Evolutionary conservation across 1,140 invertebrate genomes (phyloP).

Genomic region (Drosophila miranda): DNA sequence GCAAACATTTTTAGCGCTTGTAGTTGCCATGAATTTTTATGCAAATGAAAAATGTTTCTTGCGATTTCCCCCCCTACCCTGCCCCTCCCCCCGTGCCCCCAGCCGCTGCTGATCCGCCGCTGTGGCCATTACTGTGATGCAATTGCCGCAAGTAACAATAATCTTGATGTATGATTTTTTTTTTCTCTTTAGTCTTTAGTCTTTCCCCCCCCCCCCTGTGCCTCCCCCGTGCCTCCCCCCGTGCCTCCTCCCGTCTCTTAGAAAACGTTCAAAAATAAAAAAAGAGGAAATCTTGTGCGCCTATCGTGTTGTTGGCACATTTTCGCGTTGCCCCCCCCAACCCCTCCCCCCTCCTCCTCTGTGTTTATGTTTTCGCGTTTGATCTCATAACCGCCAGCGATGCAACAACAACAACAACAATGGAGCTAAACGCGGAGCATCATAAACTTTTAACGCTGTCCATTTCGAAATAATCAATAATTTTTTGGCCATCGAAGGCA

Average conservation of each 20-base stretch:
- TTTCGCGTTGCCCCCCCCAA: slow-evolving; percentile 49
- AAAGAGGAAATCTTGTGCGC: slow-evolving; percentile 72
- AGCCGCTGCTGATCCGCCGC: slow-evolving; percentile 14
- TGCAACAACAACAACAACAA: slow-evolving; percentile 47
- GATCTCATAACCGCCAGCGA: slow-evolving; percentile 79
- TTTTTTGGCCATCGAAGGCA: slow-evolving; percentile 78
- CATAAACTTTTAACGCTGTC: slow-evolving; percentile 78
- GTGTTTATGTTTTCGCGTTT: slow-evolving; percentile 53
- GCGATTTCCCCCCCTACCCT: slow-evolving; percentile 65
- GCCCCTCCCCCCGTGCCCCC: slow-evolving; percentile 17
- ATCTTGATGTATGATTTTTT: slow-evolving; percentile 78
- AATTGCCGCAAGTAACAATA: slow-evolving; percentile 80
- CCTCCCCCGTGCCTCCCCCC: too few relatives aligned
- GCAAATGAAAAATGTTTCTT: slow-evolving; percentile 81
- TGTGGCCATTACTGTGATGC: slow-evolving; percentile 75
- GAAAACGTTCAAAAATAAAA: slow-evolving; percentile 63
- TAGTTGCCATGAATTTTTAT: slow-evolving; percentile 79
- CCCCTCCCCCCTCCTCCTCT: too few relatives aligned
- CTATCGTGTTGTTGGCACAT: slow-evolving; percentile 80
- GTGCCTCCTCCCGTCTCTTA: slow-evolving; percentile 36
- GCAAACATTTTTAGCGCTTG: slow-evolving; percentile 79
- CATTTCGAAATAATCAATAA: slow-evolving; percentile 81
- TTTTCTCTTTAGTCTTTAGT: slow-evolving; percentile 22
- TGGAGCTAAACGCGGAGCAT: slow-evolving; percentile 24
- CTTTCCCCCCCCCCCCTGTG: not conserved